These are phyloP conservation scores for Congeria kusceri DNA, from an alignment of 2,888 invertebrate genomes.

Conservation along the genomic window DNA sequence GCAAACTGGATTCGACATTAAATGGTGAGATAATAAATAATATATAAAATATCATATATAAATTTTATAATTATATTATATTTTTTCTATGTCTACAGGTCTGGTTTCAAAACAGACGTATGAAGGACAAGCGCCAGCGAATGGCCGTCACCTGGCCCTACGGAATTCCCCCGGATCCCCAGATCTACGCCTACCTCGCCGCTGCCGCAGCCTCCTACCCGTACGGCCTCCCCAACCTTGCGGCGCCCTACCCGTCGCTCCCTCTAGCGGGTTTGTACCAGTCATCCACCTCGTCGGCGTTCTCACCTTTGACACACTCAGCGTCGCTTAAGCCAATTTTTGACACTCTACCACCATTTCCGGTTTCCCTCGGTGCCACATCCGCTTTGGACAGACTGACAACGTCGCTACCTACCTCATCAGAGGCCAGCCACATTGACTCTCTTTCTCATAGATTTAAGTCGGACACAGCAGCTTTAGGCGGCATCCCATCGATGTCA, in stretches of 20 bases:
- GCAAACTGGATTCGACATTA: no score
- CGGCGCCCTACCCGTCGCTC: conserved; percentile 64
- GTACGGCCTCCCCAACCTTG: conserved; percentile 68
- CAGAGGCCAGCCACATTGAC: conserved; percentile 36
- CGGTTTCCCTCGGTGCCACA: conserved; percentile 34
- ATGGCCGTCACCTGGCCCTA: conserved; percentile 98
- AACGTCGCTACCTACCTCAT: conserved; percentile 32
- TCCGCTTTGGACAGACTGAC: conserved; percentile 56
- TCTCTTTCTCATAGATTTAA: conserved; percentile 57
- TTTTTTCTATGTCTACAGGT: conserved; percentile 74
- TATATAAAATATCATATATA: no score
- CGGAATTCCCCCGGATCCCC: conserved; percentile 91
- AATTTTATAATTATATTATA: no score
- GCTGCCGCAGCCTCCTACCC: conserved; percentile 89
- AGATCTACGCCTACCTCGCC: conserved; percentile 94
- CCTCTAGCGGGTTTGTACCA: conserved; percentile 62
- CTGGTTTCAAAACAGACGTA: conserved; percentile 98
- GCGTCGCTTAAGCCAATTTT: conserved; percentile 62
- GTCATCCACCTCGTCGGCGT: conserved; percentile 61
- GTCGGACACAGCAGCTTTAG: conserved; percentile 26
- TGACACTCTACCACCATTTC: conserved; percentile 56
- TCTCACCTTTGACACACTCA: conserved; percentile 63
- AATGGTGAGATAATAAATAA: no score
- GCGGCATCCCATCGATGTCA: conserved; percentile 28
- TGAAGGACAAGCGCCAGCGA: conserved; percentile 99